These are phyloP conservation scores for Schizaphis graminum DNA, from an alignment of 2,888 invertebrate genomes.

Conservation along the genomic window DNA sequence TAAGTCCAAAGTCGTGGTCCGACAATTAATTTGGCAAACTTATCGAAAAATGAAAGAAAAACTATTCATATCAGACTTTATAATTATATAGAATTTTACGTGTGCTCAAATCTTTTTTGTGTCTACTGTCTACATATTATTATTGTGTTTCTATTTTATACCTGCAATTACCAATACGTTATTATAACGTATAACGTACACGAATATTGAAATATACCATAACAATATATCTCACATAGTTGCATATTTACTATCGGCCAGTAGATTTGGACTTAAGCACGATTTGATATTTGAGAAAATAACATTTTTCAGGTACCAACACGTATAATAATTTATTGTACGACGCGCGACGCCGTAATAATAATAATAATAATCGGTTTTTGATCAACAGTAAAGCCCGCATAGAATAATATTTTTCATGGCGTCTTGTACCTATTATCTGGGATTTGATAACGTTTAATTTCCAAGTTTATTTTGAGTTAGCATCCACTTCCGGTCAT, in stretches of 20 bases:
- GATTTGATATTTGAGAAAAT: background rate
- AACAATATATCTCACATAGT: background rate
- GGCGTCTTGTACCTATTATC: background rate
- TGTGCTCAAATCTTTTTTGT: background rate
- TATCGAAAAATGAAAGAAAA: too few species aligned
- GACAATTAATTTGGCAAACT: background rate
- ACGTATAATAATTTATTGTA: background rate
- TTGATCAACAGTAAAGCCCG: background rate
- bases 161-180: background rate
- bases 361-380: background rate
- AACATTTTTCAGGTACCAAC: background rate
- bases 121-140: too few species aligned
- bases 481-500: background rate
- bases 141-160: background rate
- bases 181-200: background rate
- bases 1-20: background rate
- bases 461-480: constrained; percentile 4
- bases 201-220: background rate
- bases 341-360: background rate
- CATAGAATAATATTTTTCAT: background rate
- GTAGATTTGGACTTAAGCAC: background rate
- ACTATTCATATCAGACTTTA: too few species aligned
- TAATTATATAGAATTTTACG: background rate
- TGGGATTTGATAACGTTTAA: constrained; percentile 32
- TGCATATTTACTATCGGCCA: background rate